These are phyloP conservation scores for Thalpophila matura DNA, from an alignment of 2,888 invertebrate genomes.

Conservation along the genomic window DNA sequence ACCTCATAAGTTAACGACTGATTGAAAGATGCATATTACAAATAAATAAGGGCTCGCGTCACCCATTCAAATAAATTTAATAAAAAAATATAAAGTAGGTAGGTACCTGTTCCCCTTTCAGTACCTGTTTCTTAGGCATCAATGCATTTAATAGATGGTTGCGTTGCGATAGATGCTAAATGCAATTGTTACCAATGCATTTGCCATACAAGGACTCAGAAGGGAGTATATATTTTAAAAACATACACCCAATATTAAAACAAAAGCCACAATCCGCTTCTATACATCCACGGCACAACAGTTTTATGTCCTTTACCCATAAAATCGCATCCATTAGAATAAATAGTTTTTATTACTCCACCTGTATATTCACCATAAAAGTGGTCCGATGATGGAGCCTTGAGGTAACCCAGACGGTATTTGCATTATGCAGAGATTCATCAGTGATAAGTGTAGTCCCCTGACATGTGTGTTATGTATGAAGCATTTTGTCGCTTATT, in stretches of 20 bases:
- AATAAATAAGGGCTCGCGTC: too few species aligned
- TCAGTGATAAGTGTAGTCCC: constrained; percentile 48
- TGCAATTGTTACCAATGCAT: too few species aligned
- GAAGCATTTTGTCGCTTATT: constrained; percentile 27
- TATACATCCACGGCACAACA: constrained; percentile 6
- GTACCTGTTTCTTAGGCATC: too few species aligned
- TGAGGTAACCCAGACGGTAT: constrained; percentile 36
- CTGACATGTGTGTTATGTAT: constrained; percentile 45
- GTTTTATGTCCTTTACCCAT: constrained; percentile 4
- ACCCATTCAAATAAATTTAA: too few species aligned
- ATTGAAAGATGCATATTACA: too few species aligned
- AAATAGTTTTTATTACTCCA: constrained; percentile 33
- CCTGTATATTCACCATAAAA: constrained; percentile 27
- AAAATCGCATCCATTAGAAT: constrained; percentile 25
- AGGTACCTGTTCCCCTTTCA: too few species aligned
- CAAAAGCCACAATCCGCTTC: not conserved
- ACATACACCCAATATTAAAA: not conserved
- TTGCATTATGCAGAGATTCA: constrained; percentile 63
- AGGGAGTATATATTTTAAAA: too few species aligned
- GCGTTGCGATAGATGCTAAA: too few species aligned
- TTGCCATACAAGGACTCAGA: too few species aligned
- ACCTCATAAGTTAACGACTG: too few species aligned
- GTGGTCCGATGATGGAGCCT: constrained; percentile 32
- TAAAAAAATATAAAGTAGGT: too few species aligned
- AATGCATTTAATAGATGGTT: too few species aligned